A percentile compares a stretch with the other conserved stretches of the same genome.
phyloP scores from a whole-genome alignment of 2,888 invertebrate genomes.

The Zygaena filipendulae region DNA sequence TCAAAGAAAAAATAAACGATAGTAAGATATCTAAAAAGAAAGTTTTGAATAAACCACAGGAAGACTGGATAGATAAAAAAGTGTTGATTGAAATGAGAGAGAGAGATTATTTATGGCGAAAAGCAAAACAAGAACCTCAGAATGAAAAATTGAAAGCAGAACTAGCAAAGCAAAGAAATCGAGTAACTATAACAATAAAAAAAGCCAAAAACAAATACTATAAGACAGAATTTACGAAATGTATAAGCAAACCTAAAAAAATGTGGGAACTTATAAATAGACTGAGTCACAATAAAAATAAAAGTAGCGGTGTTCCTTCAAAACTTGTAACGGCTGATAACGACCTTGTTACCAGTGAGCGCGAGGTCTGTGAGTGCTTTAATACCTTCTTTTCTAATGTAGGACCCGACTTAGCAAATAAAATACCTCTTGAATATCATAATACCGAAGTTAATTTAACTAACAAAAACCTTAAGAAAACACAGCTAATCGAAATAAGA shows the following conservation, averaged over 20 bases:
- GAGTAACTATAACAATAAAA: slow-evolving; percentile 1
- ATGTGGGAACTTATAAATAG: slow-evolving; percentile 2
- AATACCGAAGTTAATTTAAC: slow-evolving; percentile 1
- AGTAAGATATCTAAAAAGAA: slow-evolving; percentile 2
- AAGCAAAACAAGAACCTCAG: background rate
- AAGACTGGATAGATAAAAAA: slow-evolving; percentile 6
- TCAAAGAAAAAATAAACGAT: background rate
- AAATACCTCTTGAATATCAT: slow-evolving; percentile 3
- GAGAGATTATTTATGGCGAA: slow-evolving; percentile 3
- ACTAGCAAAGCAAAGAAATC: background rate
- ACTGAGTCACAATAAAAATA: slow-evolving; percentile 1
- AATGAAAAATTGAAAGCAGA: background rate
- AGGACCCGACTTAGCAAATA: slow-evolving; percentile 1
- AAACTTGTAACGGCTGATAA: slow-evolving; percentile 1
- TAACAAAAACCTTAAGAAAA: too few relatives aligned
- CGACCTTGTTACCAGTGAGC: background rate
- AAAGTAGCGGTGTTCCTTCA: background rate
- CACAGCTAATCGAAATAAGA: too few relatives aligned
- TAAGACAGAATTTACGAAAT: background rate
- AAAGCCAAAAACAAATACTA: slow-evolving; percentile 4
- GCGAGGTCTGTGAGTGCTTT: slow-evolving; percentile 2
- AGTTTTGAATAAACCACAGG: slow-evolving; percentile 1
- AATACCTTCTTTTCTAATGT: slow-evolving; percentile 1
- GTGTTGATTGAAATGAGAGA: slow-evolving; percentile 1
- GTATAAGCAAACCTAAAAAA: slow-evolving; percentile 2